Base-by-base conservation (phyloP, 2,113 vertebrate species). In the Promerops cafer region DNA sequence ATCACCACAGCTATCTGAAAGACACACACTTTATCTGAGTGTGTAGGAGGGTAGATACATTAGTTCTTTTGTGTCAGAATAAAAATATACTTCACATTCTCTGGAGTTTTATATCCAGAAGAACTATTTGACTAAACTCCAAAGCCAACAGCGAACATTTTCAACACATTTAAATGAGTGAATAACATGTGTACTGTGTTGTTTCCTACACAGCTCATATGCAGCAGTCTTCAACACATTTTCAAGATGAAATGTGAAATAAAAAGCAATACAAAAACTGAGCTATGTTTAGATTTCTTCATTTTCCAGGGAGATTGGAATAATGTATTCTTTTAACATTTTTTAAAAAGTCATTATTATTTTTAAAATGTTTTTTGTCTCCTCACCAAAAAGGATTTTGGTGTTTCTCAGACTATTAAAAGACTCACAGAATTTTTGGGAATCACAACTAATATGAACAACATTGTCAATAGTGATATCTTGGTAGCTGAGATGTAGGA, bases 81-180 rank as follows among this genome's bases (percentile, higher is more conserved):
- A 52, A 91, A 95, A 95, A 95, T 90, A 93, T 40, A 96, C 59
- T 95, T 76, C 47, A 69, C 24, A 33, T 89, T 90, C 93, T 87
- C 93, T 81, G 44, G 74, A 94, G 77, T 85, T 90, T 95, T 87
- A 78, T 24, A 74, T 53, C 53, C 71, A 72, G 27, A 59, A 86
- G 63, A 94, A 72, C 37, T 82, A 89, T 82, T 70, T 96, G 83
- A 93, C 91, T 83, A 40, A 96, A 88, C 47, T 96, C 87, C 92
- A 96, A 95, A 88, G 84, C 30, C 78, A 93, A 93, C 42, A 94
- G 65, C 0, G 9, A 93, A 85, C 35, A 70, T 85, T 93, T 93
- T 93, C 92, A 94, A 79, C 57, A 80, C 74, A 59, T 59, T 76
- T 70, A 90, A 90, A 91, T 59, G 71, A 94, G 47, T 45, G 40